Base-by-base conservation (phyloP, 2,797 vertebrate species). In the Platyrinchus mystaceus region DNA sequence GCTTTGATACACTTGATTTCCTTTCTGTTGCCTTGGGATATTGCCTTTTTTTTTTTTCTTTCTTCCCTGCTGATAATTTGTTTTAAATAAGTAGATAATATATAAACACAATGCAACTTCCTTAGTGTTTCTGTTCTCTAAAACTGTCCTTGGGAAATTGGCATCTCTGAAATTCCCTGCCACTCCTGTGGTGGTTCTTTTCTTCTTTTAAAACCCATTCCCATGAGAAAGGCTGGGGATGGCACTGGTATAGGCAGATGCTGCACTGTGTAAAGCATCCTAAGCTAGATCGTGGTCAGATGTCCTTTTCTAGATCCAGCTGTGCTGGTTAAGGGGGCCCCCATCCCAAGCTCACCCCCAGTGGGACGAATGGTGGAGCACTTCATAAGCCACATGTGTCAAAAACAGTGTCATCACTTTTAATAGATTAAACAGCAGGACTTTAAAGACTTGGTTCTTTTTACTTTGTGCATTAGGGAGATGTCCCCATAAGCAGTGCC, bases 1-100 rank as follows among this genome's bases (percentile, higher is more conserved):
- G 73, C 76, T 94, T 84, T 94, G 87, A 90, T 95, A 88, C 80
- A 87, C 60, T 91, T 86, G 80, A 74, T 94, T 93, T 96, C 83
- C 80, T 86, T 91, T 92, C 87, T 90, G 37, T 91, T 92, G 92
- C 94, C 87, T 82, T 90, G 83, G 87, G 87, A 75, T 96, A 73
- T 69, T 69, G 19, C 69, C 24, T 5, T 50, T 60, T 74, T 37
- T 5, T 50, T 64, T 74, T 37, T 49, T 53, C 13, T 3, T 9
- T 37, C 37, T 21, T 13, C 12, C 46, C 49, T 81, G 32, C 50
- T 93, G 69, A 81, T 92, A 88, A 66, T 91, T 89, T 62, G 18
- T 87, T 92, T 93, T 59, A 92, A 90, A 14, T 81, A 90, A 89
- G 34, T 90, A 23, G 43, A 69, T 89, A 56, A 11, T 89, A 41